Percentiles rank a stretch among this genome's conserved stretches.
Conservation (phyloP, 2,888 invertebrate genomes). For the Sinelater perroti region DNA sequence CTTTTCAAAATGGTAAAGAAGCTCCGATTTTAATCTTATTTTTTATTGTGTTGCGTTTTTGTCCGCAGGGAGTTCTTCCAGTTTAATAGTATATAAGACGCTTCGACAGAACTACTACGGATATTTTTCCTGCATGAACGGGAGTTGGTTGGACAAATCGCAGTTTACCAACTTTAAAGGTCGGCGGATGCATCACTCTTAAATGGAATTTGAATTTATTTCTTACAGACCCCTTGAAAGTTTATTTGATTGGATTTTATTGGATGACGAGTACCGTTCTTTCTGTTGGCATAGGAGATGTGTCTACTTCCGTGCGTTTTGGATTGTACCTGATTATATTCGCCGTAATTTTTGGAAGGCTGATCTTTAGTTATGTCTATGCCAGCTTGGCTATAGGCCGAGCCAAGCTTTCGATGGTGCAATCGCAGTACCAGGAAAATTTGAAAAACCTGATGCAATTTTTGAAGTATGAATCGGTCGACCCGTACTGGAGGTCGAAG, state of each 20-base stretch:
- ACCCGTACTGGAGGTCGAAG: slow-evolving; percentile 18
- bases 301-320: neutral
- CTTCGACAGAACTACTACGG: slow-evolving; percentile 22
- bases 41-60: no score
- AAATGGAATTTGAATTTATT: no score
- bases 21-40: no score
- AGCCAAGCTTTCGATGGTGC: slow-evolving; percentile 5
- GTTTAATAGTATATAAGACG: no score
- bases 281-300: slow-evolving; percentile 19
- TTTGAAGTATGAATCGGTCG: slow-evolving; percentile 11
- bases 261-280: slow-evolving; percentile 21
- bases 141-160: slow-evolving; percentile 16
- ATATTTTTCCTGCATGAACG: slow-evolving; percentile 15
- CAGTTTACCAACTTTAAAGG: neutral
- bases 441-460: slow-evolving; percentile 7
- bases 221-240: slow-evolving; percentile 9
- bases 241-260: slow-evolving; percentile 21
- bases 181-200: no score
- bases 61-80: no score
- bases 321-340: slow-evolving; percentile 13
- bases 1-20: neutral
- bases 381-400: slow-evolving; percentile 18
- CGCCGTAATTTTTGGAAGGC: slow-evolving; percentile 13
- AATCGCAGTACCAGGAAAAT: slow-evolving; percentile 20
- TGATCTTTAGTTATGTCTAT: slow-evolving; percentile 19